Evolutionary conservation across 2,888 invertebrate genomes (phyloP).

Genomic region (Halocaridina rubra): DNA sequence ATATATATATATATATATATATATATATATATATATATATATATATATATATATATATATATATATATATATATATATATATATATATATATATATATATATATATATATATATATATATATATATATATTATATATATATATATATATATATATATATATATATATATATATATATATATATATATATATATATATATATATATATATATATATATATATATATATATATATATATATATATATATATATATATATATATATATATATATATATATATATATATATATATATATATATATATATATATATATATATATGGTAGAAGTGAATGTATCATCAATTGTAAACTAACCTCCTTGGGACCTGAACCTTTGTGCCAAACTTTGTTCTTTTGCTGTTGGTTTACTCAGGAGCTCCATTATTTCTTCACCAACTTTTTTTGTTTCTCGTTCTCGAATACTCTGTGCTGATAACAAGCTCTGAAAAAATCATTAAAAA

Average conservation of each 20-base stretch:
- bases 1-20: background rate
- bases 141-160: background rate
- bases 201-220: background rate
- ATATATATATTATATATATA: background rate
- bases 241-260: background rate
- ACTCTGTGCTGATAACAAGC: constrained; percentile 89
- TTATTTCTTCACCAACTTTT: constrained; percentile 94
- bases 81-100: background rate
- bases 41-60: background rate
- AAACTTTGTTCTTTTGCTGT: constrained; percentile 95
- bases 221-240: background rate
- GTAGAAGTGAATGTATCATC: background rate
- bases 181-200: background rate
- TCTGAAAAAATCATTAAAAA: constrained; percentile 71
- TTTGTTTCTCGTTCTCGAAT: constrained; percentile 95
- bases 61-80: background rate
- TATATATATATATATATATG: background rate
- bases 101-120: background rate
- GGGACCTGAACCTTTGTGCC: constrained; percentile 95
- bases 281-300: background rate
- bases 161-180: background rate
- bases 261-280: background rate
- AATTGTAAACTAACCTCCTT: constrained; percentile 87
- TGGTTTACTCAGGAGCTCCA: constrained; percentile 91
- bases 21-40: background rate